phyloP scores from a whole-genome alignment of 2,888 invertebrate genomes.

The Aplocera efformata region DNA sequence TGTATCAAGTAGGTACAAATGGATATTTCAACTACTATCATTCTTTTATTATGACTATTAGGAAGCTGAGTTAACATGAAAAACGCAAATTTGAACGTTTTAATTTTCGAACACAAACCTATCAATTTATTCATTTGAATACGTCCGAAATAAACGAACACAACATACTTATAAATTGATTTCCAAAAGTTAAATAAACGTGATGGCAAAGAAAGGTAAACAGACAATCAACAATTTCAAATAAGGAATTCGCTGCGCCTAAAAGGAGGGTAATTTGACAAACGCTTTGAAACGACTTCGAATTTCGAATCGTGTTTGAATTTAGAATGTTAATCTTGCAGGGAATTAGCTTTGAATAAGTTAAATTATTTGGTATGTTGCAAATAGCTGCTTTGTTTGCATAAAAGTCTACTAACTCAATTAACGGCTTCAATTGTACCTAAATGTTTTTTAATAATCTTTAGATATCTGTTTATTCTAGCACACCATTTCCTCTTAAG shows the following conservation, averaged over 20 bases:
- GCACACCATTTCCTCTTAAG: too few species aligned
- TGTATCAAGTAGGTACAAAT: too few species aligned
- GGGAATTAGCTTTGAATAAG: slow-evolving; percentile 18
- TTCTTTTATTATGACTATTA: too few species aligned
- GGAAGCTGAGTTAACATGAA: too few species aligned
- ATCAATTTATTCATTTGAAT: too few species aligned
- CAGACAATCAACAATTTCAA: slow-evolving; percentile 75
- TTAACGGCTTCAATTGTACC: too few species aligned
- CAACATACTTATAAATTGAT: slow-evolving; percentile 1
- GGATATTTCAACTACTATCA: too few species aligned
- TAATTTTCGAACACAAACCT: too few species aligned
- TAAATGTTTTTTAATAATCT: too few species aligned
- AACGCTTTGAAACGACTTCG: slow-evolving; percentile 31
- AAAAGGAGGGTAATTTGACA: slow-evolving; percentile 30
- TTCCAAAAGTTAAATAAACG: slow-evolving; percentile 60
- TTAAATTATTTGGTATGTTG: background rate
- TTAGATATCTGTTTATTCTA: too few species aligned
- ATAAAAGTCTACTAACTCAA: too few species aligned
- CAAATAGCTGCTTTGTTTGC: background rate
- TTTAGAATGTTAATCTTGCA: slow-evolving; percentile 29
- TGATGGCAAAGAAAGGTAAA: slow-evolving; percentile 63
- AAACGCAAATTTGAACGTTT: too few species aligned
- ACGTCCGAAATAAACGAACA: slow-evolving; percentile 11
- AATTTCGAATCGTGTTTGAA: slow-evolving; percentile 27
- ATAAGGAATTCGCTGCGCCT: slow-evolving; percentile 50